Evolutionary conservation across 2,113 vertebrate genomes (phyloP).

Genomic region (Pangasianodon hypophthalmus): DNA sequence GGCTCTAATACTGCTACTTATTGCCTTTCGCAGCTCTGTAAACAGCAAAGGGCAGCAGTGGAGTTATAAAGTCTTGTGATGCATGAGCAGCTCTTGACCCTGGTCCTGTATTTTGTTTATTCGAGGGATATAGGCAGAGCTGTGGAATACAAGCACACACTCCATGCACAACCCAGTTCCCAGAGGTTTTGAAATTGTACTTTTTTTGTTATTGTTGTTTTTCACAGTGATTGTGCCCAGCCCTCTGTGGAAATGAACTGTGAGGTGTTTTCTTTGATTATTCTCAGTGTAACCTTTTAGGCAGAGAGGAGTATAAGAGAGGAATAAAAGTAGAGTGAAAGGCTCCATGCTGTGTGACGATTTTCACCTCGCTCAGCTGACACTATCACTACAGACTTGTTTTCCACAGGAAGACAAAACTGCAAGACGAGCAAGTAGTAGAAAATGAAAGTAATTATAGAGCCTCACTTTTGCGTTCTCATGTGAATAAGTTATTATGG

Average conservation of each 20-base stretch:
- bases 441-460: slow-evolving; percentile 12
- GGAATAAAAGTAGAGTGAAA: slow-evolving; percentile 28
- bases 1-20: neutral
- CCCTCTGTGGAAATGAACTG: slow-evolving; percentile 21
- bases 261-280: slow-evolving; percentile 37
- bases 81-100: slow-evolving; percentile 4
- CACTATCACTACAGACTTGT: slow-evolving; percentile 13
- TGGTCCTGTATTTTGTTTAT: slow-evolving; percentile 16
- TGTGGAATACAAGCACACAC: neutral
- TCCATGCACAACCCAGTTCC: neutral
- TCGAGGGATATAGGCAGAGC: slow-evolving; percentile 8
- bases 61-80: slow-evolving; percentile 18
- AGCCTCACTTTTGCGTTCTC: neutral
- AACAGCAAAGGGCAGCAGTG: slow-evolving; percentile 23
- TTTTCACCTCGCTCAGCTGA: slow-evolving; percentile 34
- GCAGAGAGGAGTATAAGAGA: slow-evolving; percentile 29
- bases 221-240: slow-evolving; percentile 1
- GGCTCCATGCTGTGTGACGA: slow-evolving; percentile 39
- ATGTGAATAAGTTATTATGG: neutral
- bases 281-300: slow-evolving; percentile 46
- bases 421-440: slow-evolving; percentile 9
- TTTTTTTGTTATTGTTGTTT: slow-evolving; percentile 11
- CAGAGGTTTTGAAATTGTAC: neutral
- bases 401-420: slow-evolving; percentile 18
- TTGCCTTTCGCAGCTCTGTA: neutral